phyloP scores from a whole-genome alignment of 2,888 invertebrate species.

The Micoletzkya japonica region DNA sequence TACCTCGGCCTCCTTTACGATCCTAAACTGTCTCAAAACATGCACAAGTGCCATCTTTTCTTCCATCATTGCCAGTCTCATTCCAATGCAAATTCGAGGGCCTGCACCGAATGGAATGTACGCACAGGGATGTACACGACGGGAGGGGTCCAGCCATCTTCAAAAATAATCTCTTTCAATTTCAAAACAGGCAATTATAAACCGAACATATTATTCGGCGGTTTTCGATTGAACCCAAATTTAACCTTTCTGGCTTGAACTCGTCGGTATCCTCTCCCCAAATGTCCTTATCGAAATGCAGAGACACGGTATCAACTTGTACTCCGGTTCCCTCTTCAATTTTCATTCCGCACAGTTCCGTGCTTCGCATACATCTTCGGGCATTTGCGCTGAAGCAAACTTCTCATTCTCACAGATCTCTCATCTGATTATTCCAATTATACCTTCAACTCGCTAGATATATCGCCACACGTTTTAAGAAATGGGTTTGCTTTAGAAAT shows the following conservation, averaged over 20 bases:
- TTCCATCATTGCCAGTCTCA: constrained; percentile 19
- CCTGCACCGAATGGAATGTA: constrained; percentile 22
- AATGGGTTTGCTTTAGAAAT: too few relatives aligned
- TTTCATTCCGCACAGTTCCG: constrained; percentile 5
- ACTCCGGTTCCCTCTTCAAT: constrained; percentile 51
- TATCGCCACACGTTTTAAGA: too few relatives aligned
- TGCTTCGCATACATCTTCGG: constrained; percentile 11
- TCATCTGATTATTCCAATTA: background rate
- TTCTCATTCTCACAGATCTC: too few relatives aligned
- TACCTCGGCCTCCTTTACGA: constrained; percentile 5
- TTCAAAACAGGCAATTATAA: background rate
- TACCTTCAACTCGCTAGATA: too few relatives aligned
- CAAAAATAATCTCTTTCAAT: background rate
- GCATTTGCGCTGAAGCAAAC: constrained; percentile 23
- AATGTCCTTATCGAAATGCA: constrained; percentile 50
- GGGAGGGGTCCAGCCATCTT: constrained; percentile 23
- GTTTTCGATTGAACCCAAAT: background rate
- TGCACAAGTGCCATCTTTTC: constrained; percentile 25
- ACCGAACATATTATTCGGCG: background rate
- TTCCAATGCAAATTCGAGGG: constrained; percentile 24
- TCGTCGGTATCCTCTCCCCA: constrained; percentile 58
- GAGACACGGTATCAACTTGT: constrained; percentile 41
- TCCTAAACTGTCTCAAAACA: background rate
- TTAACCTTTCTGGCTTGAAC: constrained; percentile 54
- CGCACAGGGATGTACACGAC: constrained; percentile 7